A percentile compares a stretch with the other conserved stretches of the same genome.
phyloP scores from a whole-genome alignment of 1,140 invertebrate species.

The Trichonephila clavipes region DNA sequence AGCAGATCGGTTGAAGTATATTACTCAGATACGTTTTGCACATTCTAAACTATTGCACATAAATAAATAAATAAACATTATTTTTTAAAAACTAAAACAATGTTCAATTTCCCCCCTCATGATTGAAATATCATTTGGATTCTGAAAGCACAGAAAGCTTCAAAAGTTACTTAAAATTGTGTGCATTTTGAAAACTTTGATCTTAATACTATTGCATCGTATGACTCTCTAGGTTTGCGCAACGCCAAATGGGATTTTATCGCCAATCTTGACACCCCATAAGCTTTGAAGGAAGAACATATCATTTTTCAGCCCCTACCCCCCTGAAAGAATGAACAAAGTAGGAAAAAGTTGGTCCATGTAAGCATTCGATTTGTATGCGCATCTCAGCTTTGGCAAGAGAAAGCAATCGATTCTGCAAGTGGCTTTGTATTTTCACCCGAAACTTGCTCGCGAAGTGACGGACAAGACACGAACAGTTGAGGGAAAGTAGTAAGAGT shows the following conservation, averaged over 20 bases:
- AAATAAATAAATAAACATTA: too few relatives aligned
- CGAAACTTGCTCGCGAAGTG: constrained; percentile 37
- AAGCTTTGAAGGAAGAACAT: neutral
- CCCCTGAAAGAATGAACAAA: constrained; percentile 19
- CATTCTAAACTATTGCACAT: too few relatives aligned
- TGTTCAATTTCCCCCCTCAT: too few relatives aligned
- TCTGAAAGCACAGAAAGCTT: too few relatives aligned
- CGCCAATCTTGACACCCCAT: neutral
- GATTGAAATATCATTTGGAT: too few relatives aligned
- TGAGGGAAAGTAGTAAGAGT: neutral
- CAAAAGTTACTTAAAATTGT: neutral
- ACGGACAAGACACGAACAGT: constrained; percentile 36
- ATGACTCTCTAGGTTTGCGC: neutral
- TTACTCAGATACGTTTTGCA: too few relatives aligned
- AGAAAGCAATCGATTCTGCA: constrained; percentile 35
- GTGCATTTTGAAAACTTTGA: neutral
- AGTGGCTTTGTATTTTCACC: constrained; percentile 50
- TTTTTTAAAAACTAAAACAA: too few relatives aligned
- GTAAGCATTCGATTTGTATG: constrained; percentile 54
- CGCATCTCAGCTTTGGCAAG: constrained; percentile 13
- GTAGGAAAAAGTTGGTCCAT: neutral
- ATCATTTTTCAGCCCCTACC: constrained; percentile 10
- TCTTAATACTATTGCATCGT: neutral
- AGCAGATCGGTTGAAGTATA: too few relatives aligned
- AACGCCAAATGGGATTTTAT: constrained; percentile 31